Conservation (phyloP, 1,140 invertebrate species). For the Orius laevigatus region DNA sequence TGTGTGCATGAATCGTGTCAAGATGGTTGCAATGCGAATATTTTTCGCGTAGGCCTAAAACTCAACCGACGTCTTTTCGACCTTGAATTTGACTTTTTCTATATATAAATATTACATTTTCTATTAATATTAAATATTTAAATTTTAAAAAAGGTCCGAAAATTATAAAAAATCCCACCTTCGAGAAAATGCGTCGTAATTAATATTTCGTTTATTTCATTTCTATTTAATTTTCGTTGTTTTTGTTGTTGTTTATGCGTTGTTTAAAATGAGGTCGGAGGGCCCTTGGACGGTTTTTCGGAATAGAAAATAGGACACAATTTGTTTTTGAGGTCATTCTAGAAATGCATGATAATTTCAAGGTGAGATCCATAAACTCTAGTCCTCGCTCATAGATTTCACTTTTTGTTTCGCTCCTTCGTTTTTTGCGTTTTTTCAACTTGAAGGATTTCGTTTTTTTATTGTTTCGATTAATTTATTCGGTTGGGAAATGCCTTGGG, state of each 20-base stretch:
- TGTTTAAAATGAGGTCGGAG: not conserved
- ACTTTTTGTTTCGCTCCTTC: no score
- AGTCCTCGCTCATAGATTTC: no score
- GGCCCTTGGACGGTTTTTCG: not conserved
- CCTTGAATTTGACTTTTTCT: no score
- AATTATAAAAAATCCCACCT: no score
- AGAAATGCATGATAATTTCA: slow-evolving; percentile 6
- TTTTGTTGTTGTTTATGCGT: slow-evolving; percentile 1
- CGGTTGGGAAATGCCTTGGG: no score
- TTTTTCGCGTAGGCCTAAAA: slow-evolving; percentile 22
- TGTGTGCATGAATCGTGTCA: slow-evolving; percentile 25
- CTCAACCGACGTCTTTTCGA: no score
- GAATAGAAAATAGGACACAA: not conserved
- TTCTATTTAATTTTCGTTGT: not conserved
- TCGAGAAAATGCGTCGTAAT: slow-evolving; percentile 3
- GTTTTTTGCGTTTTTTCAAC: no score
- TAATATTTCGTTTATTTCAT: not conserved
- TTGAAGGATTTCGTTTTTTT: no score
- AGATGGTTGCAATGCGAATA: slow-evolving; percentile 26
- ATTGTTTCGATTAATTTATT: no score
- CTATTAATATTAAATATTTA: no score
- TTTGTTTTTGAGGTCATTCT: slow-evolving; percentile 2
- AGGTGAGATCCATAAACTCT: slow-evolving; percentile 5
- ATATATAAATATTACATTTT: no score
- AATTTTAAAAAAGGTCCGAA: no score